phyloP scores from a whole-genome alignment of 2,888 invertebrate genomes.

The Perdita meconis region DNA sequence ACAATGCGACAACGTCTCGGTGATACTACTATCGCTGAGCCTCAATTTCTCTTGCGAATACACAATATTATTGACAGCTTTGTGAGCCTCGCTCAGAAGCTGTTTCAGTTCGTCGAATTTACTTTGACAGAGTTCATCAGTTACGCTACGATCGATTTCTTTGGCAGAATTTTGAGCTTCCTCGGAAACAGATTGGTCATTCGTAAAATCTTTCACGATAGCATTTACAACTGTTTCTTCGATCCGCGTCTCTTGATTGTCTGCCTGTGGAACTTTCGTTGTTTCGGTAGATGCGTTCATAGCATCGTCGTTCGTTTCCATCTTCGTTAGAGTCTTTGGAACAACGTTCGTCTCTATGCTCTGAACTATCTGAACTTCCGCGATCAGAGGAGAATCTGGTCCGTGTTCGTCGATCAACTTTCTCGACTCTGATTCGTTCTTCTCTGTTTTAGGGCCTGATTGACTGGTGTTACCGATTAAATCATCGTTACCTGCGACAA shows the following conservation, averaged over 20 bases:
- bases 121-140: constrained; percentile 74
- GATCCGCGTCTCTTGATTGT: neutral
- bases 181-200: neutral
- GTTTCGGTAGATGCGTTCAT: no score
- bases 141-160: constrained; percentile 36
- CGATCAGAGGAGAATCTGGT: constrained; percentile 3
- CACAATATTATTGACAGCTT: constrained; percentile 74
- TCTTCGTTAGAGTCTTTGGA: neutral
- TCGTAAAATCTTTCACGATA: no score
- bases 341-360: constrained; percentile 42
- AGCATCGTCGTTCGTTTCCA: neutral
- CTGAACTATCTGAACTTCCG: constrained; percentile 46
- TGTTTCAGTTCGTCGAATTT: constrained; percentile 78
- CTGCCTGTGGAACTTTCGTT: neutral
- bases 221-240: neutral
- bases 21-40: neutral
- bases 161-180: neutral
- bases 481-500: constrained; percentile 44
- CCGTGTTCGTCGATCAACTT: constrained; percentile 12
- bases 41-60: constrained; percentile 68
- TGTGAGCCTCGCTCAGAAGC: constrained; percentile 74
- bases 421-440: neutral
- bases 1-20: constrained; percentile 2
- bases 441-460: constrained; percentile 41
- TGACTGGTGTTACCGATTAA: constrained; percentile 45